Conservation (phyloP, 1,140 invertebrate genomes). For the Scylla paramamosain region DNA sequence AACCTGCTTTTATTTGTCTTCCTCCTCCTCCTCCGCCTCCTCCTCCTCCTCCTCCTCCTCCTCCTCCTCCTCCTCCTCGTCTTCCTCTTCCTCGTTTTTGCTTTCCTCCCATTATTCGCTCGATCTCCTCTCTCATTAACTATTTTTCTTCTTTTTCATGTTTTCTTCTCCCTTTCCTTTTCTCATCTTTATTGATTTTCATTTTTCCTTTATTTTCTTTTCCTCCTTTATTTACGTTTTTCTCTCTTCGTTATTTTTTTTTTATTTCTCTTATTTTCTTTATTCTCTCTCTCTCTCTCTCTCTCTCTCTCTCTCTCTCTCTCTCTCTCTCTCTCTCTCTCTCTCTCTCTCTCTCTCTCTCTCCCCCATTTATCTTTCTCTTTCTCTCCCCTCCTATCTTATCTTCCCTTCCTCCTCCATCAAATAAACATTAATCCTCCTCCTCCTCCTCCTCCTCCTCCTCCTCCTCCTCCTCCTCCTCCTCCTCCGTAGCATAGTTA, state of each 20-base stretch:
- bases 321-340: slow-evolving; percentile 58
- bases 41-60: neutral
- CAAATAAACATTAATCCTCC: no score
- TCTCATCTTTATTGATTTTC: no score
- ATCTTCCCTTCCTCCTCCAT: neutral
- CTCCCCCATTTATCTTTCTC: neutral
- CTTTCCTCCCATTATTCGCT: neutral
- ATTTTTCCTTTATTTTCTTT: neutral
- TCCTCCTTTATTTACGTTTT: neutral
- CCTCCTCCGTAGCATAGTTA: no score
- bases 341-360: slow-evolving; percentile 29
- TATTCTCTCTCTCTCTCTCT: slow-evolving; percentile 33
- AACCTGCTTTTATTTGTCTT: neutral
- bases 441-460: no score
- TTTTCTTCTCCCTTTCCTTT: neutral
- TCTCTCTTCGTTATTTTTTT: neutral
- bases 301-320: slow-evolving; percentile 48
- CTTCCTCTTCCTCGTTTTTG: neutral
- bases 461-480: no score
- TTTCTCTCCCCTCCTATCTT: neutral
- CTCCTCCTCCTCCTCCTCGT: neutral
- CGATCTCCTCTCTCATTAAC: neutral
- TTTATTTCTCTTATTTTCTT: neutral
- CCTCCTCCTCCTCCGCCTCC: neutral
- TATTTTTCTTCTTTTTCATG: neutral